Evolutionary conservation across 30 jellyfish, hydroid and myxozoan genomes (phyloP), one percentile per base, ranked within the genome.

Genomic region (Turritopsis rubra): DNA sequence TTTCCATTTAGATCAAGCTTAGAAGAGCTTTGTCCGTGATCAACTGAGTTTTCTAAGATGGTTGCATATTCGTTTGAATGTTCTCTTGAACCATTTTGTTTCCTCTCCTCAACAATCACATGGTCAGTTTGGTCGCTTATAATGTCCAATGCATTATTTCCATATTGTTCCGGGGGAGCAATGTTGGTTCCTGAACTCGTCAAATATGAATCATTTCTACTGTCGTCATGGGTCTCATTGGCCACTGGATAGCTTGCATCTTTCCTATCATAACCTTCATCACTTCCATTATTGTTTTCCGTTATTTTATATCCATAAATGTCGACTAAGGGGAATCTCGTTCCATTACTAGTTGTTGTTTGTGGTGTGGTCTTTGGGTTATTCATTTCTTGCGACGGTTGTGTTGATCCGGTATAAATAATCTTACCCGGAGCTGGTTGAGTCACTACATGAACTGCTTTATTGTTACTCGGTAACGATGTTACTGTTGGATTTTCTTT

Each of bases 131-230:
- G 54, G 53, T 85, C 96, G 31, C 93, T 85, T 53, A 89, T 88
- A n/a, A 89, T 94, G 75, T 89, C 96, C 27, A 89, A 80, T 4
- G 81, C 89, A 52, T 89, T 94, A 65, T 85, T 89, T 25, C n/a
- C 71, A 29, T 5, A 13, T 41, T 41, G 60, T 41, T 5, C 60
- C 60, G 60, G 60, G 13, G 60, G 5, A 41, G 60, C 13, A 13
- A 41, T 41, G 13, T 41, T 41, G 5, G 60, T 41, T 41, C 60
- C 60, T 5, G 60, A 41, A 41, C 60, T 41, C 9, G 60, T 41
- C 60, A 13, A 13, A 41, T 41, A 3, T 3, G 60, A 41, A 41
- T 41, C 13, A 13, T 41, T 41, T 41, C n/a, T n/a, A n/a, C n/a
- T n/a, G n/a, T 41, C 60, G 5, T 41, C 13, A 5, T 41, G 60